A percentile compares a stretch with the other conserved stretches of the same genome.
Conservation (phyloP, 2,113 vertebrate genomes). For the Myrmophylax atrothorax region DNA sequence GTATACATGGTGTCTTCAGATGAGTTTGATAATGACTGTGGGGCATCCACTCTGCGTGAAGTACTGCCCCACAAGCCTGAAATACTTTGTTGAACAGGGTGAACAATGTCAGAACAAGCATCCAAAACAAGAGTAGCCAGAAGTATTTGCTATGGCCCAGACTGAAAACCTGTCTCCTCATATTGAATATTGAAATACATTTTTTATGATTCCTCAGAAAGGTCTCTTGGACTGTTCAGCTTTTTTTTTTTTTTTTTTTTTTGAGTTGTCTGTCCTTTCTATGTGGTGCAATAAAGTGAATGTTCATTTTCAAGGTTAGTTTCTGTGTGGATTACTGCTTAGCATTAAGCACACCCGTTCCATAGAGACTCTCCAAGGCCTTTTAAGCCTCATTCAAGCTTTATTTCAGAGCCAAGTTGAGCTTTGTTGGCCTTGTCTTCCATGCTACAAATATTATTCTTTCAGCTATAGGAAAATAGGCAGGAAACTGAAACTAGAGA, state of each 20-base stretch:
- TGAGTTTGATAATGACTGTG: not conserved
- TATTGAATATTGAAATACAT: not conserved
- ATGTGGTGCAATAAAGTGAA: not conserved
- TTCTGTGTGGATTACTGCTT: not conserved
- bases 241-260: not conserved
- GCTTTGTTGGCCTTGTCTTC: not conserved
- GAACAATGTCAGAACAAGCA: not conserved
- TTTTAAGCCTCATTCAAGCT: not conserved
- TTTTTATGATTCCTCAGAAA: not conserved
- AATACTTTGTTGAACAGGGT: not conserved
- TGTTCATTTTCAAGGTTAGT: not conserved
- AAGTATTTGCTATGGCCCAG: not conserved
- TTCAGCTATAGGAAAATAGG: not conserved
- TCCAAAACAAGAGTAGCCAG: not conserved
- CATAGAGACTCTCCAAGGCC: not conserved
- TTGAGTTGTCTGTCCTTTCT: not conserved
- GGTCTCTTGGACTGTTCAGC: not conserved
- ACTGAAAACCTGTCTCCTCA: not conserved
- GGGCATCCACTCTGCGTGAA: not conserved
- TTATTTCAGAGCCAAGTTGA: not conserved
- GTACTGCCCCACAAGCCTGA: not conserved
- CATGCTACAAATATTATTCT: not conserved
- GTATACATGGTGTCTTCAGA: not conserved
- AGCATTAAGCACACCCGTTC: rapidly evolving
- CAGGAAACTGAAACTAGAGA: not conserved